phyloP scores from a whole-genome alignment of 1,140 invertebrate genomes.

The Popillia japonica region DNA sequence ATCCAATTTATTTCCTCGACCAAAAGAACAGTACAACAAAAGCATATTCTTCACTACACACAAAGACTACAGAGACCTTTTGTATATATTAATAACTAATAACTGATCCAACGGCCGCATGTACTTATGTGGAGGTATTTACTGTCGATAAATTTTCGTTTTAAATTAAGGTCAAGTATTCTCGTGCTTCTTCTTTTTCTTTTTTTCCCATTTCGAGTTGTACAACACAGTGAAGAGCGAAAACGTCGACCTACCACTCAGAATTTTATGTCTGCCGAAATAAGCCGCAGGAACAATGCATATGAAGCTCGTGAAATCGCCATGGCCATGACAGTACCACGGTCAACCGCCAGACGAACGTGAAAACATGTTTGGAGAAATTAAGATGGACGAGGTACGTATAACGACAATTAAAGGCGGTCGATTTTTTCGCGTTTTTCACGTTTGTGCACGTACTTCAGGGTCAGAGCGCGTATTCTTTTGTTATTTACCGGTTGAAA shows the following conservation, averaged over 20 bases:
- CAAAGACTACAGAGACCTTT: not conserved
- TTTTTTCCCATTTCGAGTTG: not conserved
- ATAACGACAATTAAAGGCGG: conserved; percentile 5
- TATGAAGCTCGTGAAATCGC: conserved; percentile 17
- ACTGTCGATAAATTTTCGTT: conserved; percentile 31
- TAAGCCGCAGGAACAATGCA: conserved; percentile 21
- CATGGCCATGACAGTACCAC: conserved; percentile 41
- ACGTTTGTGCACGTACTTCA: not conserved
- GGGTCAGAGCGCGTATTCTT: not conserved
- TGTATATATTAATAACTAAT: conserved; percentile 34
- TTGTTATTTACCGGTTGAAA: not conserved
- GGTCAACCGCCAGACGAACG: conserved; percentile 42
- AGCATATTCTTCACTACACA: not conserved
- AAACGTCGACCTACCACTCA: not conserved
- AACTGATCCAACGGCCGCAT: conserved; percentile 13
- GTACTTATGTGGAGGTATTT: not conserved
- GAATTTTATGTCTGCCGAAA: conserved; percentile 32
- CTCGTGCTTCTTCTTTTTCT: not conserved
- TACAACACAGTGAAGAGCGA: not conserved
- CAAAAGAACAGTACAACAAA: conserved; percentile 26
- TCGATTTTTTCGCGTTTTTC: not conserved
- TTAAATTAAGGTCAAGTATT: conserved; percentile 24
- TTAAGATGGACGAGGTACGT: conserved; percentile 31
- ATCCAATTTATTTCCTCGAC: conserved; percentile 16
- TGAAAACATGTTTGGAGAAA: conserved; percentile 31